These are phyloP conservation scores for Neria commutata DNA, from an alignment of 2,888 invertebrate genomes.

Conservation along the genomic window DNA sequence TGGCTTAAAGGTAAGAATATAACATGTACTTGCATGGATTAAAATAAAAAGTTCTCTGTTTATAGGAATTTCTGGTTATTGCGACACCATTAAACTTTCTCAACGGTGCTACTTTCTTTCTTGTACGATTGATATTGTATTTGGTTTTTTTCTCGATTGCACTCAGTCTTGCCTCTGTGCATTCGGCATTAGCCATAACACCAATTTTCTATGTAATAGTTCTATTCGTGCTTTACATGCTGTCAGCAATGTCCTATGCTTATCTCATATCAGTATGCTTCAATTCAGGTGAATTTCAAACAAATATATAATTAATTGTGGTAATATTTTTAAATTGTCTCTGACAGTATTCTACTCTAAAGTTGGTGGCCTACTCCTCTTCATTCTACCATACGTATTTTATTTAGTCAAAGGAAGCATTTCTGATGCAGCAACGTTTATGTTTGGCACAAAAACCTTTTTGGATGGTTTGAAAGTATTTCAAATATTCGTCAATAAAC, in stretches of 20 bases:
- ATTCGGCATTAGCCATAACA: conserved; percentile 43
- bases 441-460: conserved; percentile 53
- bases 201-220: conserved; percentile 38
- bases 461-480: conserved; percentile 53
- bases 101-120: conserved; percentile 56
- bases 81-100: conserved; percentile 58
- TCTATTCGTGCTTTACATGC: conserved; percentile 48
- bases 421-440: conserved; percentile 36
- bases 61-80: conserved; percentile 51
- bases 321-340: conserved; percentile 10
- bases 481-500: conserved; percentile 57
- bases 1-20: conserved; percentile 64
- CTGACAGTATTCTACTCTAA: conserved; percentile 57
- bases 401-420: conserved; percentile 44
- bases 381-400: conserved; percentile 53
- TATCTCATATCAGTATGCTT: conserved; percentile 59
- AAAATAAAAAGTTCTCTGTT: background rate
- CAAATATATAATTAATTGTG: background rate
- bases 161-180: conserved; percentile 40
- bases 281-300: conserved; percentile 50
- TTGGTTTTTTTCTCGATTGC: conserved; percentile 37
- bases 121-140: conserved; percentile 50
- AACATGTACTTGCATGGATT: background rate
- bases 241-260: conserved; percentile 53
- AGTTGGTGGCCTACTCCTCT: conserved; percentile 54